Evolutionary conservation across 2,113 vertebrate genomes (phyloP).

Genomic region (Oreochromis spilurus): DNA sequence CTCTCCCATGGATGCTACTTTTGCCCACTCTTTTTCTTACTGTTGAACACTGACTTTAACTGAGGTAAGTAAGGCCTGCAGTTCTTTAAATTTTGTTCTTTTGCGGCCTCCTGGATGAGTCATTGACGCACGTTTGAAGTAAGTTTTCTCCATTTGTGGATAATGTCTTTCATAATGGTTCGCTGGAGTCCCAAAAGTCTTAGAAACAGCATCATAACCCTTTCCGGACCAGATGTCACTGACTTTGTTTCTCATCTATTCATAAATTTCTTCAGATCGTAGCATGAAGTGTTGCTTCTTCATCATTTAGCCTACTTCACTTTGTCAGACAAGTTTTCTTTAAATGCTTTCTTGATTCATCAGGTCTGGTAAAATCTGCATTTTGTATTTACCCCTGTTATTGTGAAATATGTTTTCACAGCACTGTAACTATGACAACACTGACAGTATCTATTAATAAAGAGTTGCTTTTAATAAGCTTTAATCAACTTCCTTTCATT

Average conservation of each 20-base stretch:
- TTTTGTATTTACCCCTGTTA: not conserved
- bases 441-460: not conserved
- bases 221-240: not conserved
- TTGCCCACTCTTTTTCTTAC: fast-evolving
- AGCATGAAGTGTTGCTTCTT: not conserved
- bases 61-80: not conserved
- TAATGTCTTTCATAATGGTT: not conserved
- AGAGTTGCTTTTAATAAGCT: fast-evolving
- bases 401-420: not conserved
- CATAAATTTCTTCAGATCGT: fast-evolving
- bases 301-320: fast-evolving
- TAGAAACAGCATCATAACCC: not conserved
- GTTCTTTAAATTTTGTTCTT: not conserved
- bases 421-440: not conserved
- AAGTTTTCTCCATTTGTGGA: not conserved
- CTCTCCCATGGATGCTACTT: not conserved
- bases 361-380: not conserved
- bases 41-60: not conserved
- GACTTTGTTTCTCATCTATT: fast-evolving
- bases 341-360: not conserved
- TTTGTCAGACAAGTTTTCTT: fast-evolving
- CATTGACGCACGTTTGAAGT: not conserved
- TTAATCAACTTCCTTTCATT: not conserved
- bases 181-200: not conserved
- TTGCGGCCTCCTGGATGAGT: not conserved